Base-by-base conservation (phyloP, 2,113 vertebrate genomes). In the Bos javanicus region DNA sequence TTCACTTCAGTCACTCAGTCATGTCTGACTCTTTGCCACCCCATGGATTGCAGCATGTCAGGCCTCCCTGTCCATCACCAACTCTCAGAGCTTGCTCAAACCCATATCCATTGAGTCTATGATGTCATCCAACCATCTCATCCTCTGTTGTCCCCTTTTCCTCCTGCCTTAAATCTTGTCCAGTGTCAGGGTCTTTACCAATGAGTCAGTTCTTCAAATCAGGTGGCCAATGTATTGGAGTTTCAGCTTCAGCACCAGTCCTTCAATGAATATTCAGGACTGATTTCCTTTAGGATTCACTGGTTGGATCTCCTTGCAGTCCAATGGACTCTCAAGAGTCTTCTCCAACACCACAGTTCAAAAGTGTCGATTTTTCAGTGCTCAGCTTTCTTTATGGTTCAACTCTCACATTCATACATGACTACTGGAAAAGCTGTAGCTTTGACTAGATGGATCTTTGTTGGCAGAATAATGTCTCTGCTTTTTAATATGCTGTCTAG, bases 291-390 rank as follows among this genome's bases (percentile, higher is more conserved):
- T 36, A 36, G n/a, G n/a, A 71, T 36, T 21, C n/a, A 36, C n/a
- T 71, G 64, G 17, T 71, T 71, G n/a, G n/a, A 71, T 71, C 64
- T 71, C 64, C 64, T 36, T 71, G n/a, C 8, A 71, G n/a, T 36
- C 64, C 64, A 71, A 71, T 0, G n/a, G n/a, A 11, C 30, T 71
- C n/a, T 36, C 10, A 10, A 71, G 64, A 71, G 64, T 71, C n/a
- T 71, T 71, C 64, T 71, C 17, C 33, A 36, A 36, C n/a, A 71
- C n/a, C 17, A 11, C n/a, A 71, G 33, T 36, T 36, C 17, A 71
- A 71, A 71, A 71, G n/a, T 5, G 1, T 71, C n/a, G 21, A 11
- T 36, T 36, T 36, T 71, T 71, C 0, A 0, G 4, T 71, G 16
- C n/a, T 36, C n/a, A 36, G n/a, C 64, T 71, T 71, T 71, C n/a